phyloP scores from a whole-genome alignment of 2,113 vertebrate species.

The Jacana jacana region DNA sequence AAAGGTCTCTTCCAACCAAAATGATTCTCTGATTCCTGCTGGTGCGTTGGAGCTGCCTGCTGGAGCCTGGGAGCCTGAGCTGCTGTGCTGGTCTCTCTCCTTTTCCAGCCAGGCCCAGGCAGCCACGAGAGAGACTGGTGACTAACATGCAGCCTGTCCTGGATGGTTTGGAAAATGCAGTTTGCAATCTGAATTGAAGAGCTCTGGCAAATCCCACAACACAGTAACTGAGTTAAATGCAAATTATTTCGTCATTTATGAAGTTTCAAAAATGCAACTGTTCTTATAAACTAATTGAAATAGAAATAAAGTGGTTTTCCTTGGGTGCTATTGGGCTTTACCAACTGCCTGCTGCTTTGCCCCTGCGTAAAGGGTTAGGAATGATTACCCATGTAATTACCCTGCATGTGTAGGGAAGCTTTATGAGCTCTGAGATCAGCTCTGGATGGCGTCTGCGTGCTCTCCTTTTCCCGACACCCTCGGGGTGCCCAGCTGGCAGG shows the following conservation, averaged over 20 bases:
- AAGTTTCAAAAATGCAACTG: neutral
- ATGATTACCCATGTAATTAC: neutral
- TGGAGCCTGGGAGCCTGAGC: neutral
- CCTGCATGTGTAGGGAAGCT: neutral
- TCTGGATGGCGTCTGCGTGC: neutral
- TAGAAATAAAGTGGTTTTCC: neutral
- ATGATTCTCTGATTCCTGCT: no score
- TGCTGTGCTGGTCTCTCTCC: neutral
- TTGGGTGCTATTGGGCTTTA: neutral
- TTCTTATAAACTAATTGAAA: constrained; percentile 1
- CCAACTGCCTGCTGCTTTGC: neutral
- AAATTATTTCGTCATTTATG: constrained; percentile 6
- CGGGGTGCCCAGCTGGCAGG: neutral
- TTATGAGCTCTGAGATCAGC: neutral
- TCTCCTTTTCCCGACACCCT: neutral
- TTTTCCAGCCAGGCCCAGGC: neutral
- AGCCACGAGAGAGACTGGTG: neutral
- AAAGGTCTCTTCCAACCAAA: no score
- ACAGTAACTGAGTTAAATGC: constrained; percentile 25
- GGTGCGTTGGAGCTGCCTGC: neutral
- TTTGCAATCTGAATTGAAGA: constrained; percentile 33
- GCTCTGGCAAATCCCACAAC: constrained; percentile 18
- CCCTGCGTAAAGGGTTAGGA: neutral
- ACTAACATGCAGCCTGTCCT: neutral
- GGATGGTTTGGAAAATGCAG: constrained; percentile 48